Evolutionary conservation across 1,140 invertebrate genomes (phyloP).

Genomic region (Tetragnatha versicolor): DNA sequence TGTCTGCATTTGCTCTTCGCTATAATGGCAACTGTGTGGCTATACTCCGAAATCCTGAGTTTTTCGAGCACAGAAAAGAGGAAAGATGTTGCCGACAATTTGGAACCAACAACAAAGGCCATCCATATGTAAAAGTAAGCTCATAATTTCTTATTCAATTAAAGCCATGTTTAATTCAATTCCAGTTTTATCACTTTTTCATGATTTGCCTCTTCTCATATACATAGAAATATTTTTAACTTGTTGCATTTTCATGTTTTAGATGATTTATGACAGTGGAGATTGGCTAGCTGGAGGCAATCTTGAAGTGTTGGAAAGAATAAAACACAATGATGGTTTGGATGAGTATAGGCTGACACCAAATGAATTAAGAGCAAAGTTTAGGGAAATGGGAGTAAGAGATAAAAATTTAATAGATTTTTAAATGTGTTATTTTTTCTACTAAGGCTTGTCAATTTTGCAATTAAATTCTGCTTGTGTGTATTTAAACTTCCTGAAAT

Average conservation of each 20-base stretch:
- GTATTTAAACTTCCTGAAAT: too few species aligned
- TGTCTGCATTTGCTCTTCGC: conserved; percentile 63
- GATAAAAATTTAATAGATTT: not conserved
- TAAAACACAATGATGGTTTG: conserved; percentile 93
- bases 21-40: conserved; percentile 79
- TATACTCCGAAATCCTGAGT: conserved; percentile 89
- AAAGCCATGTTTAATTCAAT: too few species aligned
- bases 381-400: conserved; percentile 71
- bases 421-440: conserved; percentile 5
- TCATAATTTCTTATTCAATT: too few species aligned
- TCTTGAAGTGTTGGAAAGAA: conserved; percentile 88
- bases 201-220: not conserved
- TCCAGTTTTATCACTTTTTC: not conserved
- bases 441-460: not conserved
- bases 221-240: not conserved
- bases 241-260: conserved; percentile 55
- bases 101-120: conserved; percentile 77
- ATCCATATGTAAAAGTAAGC: conserved; percentile 60
- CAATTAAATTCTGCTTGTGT: not conserved
- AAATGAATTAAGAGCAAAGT: conserved; percentile 85
- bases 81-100: conserved; percentile 92
- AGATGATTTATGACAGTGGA: conserved; percentile 90
- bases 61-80: conserved; percentile 94
- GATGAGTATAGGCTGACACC: conserved; percentile 95
- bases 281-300: conserved; percentile 97